Percentiles rank a stretch among this genome's conserved stretches.
phyloP scores from a whole-genome alignment of 1,140 invertebrate genomes.

The Elymnias hypermnestra region DNA sequence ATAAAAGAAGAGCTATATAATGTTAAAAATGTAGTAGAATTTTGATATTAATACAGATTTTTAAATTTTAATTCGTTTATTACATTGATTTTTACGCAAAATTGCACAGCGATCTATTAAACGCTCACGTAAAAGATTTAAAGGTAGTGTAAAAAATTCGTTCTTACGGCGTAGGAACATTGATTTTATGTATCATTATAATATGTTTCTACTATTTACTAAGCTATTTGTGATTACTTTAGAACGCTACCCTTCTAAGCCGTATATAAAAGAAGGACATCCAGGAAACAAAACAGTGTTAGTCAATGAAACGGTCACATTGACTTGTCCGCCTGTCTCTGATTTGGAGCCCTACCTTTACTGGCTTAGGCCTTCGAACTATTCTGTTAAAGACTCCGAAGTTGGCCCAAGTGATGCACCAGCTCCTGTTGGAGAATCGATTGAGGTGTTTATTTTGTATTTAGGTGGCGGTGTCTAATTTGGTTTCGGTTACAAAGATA shows the following conservation, averaged over 20 bases:
- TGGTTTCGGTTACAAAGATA: background rate
- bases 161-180: too few relatives aligned
- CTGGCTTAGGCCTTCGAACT: constrained; percentile 80
- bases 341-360: constrained; percentile 86
- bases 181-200: too few relatives aligned
- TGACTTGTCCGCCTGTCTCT: constrained; percentile 84
- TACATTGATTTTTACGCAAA: too few relatives aligned
- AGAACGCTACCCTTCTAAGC: constrained; percentile 87
- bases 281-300: constrained; percentile 86
- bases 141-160: too few relatives aligned
- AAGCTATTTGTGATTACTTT: too few relatives aligned
- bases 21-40: too few relatives aligned
- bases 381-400: constrained; percentile 47
- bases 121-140: too few relatives aligned
- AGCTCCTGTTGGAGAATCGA: constrained; percentile 73
- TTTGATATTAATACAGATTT: too few relatives aligned
- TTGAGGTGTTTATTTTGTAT: constrained; percentile 61
- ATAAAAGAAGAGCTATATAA: too few relatives aligned
- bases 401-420: constrained; percentile 74
- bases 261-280: constrained; percentile 86
- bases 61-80: too few relatives aligned
- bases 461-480: constrained; percentile 37
- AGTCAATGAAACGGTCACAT: constrained; percentile 81
- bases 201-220: too few relatives aligned
- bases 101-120: too few relatives aligned